phyloP scores from a whole-genome alignment of 2,113 vertebrate species.

The Spea multiplicata region DNA sequence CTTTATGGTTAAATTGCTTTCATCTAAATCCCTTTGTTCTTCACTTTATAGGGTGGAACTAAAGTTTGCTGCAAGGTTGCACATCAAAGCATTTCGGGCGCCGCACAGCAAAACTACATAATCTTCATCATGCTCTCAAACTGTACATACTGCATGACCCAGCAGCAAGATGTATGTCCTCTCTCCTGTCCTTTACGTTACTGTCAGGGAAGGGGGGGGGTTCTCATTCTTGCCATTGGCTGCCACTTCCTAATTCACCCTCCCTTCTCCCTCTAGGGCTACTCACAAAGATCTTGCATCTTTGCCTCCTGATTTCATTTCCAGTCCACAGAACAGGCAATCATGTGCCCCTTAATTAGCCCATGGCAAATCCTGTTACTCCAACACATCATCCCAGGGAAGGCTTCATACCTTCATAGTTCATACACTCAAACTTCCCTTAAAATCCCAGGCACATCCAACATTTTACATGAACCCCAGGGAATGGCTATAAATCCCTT shows the following conservation, averaged over 20 bases:
- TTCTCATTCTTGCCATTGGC: conserved; percentile 34
- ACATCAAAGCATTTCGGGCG: conserved; percentile 10
- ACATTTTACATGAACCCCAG: no score
- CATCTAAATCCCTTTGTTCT: conserved; percentile 21
- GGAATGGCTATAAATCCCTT: no score
- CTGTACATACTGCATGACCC: conserved; percentile 1
- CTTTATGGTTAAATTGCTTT: conserved; percentile 3
- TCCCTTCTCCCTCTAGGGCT: conserved; percentile 26
- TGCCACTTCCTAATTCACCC: conserved; percentile 31
- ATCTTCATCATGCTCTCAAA: not conserved
- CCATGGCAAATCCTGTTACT: not conserved
- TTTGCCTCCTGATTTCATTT: conserved; percentile 39
- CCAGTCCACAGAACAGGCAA: conserved; percentile 15
- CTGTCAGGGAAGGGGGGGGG: conserved; percentile 20
- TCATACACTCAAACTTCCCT: no score
- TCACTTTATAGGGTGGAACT: conserved; percentile 32
- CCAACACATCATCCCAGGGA: not conserved
- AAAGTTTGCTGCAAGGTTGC: conserved; percentile 25
- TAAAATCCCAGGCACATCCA: no score
- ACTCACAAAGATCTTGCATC: conserved; percentile 35
- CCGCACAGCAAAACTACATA: not conserved
- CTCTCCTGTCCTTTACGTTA: conserved; percentile 3
- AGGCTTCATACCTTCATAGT: no score
- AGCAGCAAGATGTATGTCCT: not conserved
- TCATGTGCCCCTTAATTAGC: not conserved